Conservation (phyloP, 2,888 invertebrate species). For the Aphelenchoides bicaudatus region DNA sequence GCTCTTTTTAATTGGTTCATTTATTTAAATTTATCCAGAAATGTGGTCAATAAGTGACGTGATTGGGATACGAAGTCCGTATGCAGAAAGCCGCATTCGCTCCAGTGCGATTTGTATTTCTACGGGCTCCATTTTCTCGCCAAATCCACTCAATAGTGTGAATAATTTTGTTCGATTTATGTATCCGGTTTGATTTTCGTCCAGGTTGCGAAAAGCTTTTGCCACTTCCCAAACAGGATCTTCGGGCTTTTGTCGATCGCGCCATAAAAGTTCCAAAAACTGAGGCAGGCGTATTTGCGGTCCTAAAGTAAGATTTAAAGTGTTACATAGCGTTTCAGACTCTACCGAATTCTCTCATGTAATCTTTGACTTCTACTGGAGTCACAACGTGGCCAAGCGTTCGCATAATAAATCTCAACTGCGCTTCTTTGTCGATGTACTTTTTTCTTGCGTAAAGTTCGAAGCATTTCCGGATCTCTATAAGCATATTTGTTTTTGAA, state of each 20-base stretch:
- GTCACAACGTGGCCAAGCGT: conserved; percentile 33
- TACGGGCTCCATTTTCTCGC: conserved; percentile 22
- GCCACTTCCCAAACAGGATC: conserved; percentile 21
- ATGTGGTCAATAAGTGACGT: conserved; percentile 21
- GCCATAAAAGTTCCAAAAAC: conserved; percentile 23
- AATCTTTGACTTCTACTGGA: conserved; percentile 30
- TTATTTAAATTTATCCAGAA: no score
- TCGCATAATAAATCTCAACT: conserved; percentile 32
- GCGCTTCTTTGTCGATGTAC: conserved; percentile 26
- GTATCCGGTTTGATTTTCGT: conserved; percentile 17
- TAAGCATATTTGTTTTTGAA: not conserved
- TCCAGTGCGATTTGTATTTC: conserved; percentile 22
- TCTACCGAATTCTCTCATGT: conserved; percentile 32
- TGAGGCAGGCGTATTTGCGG: conserved; percentile 17
- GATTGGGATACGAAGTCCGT: conserved; percentile 17
- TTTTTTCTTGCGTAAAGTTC: conserved; percentile 27
- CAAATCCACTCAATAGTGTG: conserved; percentile 18
- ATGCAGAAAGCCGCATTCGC: conserved; percentile 20
- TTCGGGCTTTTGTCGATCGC: conserved; percentile 6
- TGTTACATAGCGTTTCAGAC: not conserved
- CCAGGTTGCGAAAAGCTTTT: conserved; percentile 14
- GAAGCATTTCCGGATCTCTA: conserved; percentile 30
- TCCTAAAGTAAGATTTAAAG: conserved; percentile 13
- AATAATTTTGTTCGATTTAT: conserved; percentile 21
- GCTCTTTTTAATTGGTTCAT: no score